Evolutionary conservation across 2,888 invertebrate genomes (phyloP), one percentile per base, ranked within the genome.

Genomic region (Calameuta idolon): DNA sequence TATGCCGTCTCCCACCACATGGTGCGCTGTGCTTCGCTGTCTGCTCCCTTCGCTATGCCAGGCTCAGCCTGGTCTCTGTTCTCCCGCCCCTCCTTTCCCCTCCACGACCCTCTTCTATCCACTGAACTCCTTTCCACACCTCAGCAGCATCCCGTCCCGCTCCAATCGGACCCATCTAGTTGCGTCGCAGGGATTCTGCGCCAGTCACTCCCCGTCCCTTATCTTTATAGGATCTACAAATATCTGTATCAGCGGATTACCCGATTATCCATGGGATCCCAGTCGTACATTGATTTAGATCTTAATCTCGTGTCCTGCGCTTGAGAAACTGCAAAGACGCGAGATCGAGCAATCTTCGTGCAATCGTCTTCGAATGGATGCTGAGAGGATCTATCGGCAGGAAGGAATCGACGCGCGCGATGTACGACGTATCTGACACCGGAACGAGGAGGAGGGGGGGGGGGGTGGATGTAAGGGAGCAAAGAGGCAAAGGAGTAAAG

Each of bases 161-260:
- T 55, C 23, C 55, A 55, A 23, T 55, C 55, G 55, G 55, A 55
- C 23, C 55, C 55, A 55, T 55, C 55, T 55, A 23, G 5, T 55
- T 55, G 23, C 55, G 55, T 55, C 55, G 1, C 9, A 23, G 55
- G 55, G 23, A 55, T 71, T 33, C 71, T 9, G 71, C 71, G 23
- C 71, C 71, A 34, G 33, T 31, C 71, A 34, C 71, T 34, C 31
- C 31, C 12, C 71, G 75, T n/a, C 78, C 33, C 79, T 77, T 82
- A 83, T 83, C 82, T 73, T 75, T 71, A 78, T 76, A 55, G 55
- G 83, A 88, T 88, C 89, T 86, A 88, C 87, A 88, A 88, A 89
- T 89, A 89, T 86, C 23, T 55, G 55, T 55, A 23, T 55, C 9
- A 55, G 55, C 23, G 23, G 23, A 85, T 87, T 87, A 87, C 84